Conservation (phyloP, 2,888 invertebrate genomes). For the Arrhopalites spinosus region DNA sequence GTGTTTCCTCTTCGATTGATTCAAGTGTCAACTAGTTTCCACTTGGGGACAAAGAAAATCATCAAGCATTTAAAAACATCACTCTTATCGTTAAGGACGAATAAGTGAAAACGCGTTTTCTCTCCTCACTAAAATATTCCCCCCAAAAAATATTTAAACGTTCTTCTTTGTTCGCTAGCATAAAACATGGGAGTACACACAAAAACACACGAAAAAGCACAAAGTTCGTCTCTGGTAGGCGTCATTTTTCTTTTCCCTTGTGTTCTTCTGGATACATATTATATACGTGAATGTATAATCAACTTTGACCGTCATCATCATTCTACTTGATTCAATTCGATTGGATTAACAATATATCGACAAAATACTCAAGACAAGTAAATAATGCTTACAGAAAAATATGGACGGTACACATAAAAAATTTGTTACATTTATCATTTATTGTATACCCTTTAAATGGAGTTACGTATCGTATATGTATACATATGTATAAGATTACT, state of each 20-base stretch:
- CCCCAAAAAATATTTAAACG: no score
- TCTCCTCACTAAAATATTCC: no score
- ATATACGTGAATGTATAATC: no score
- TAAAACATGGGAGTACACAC: no score
- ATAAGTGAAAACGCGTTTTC: not conserved
- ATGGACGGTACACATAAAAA: no score
- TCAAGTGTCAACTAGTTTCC: not conserved
- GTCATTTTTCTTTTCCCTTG: not conserved
- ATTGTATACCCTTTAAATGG: no score
- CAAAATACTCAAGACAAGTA: slow-evolving; percentile 28
- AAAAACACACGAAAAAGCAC: slow-evolving; percentile 2
- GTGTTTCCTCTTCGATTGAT: slow-evolving; percentile 1
- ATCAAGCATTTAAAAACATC: slow-evolving; percentile 13
- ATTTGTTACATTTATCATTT: no score
- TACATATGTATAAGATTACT: no score
- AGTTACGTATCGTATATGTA: no score
- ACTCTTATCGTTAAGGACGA: slow-evolving; percentile 10
- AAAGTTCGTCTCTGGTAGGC: slow-evolving; percentile 24
- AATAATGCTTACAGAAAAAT: no score
- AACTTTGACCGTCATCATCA: no score
- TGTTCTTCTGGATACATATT: not conserved
- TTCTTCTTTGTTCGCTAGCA: no score
- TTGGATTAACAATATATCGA: not conserved
- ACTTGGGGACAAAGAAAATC: not conserved
- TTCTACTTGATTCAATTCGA: slow-evolving; percentile 19